Percentiles rank a stretch among this genome's conserved stretches.
These are phyloP conservation scores for Podarcis muralis DNA, from an alignment of 2,113 vertebrate genomes.

Conservation along the genomic window DNA sequence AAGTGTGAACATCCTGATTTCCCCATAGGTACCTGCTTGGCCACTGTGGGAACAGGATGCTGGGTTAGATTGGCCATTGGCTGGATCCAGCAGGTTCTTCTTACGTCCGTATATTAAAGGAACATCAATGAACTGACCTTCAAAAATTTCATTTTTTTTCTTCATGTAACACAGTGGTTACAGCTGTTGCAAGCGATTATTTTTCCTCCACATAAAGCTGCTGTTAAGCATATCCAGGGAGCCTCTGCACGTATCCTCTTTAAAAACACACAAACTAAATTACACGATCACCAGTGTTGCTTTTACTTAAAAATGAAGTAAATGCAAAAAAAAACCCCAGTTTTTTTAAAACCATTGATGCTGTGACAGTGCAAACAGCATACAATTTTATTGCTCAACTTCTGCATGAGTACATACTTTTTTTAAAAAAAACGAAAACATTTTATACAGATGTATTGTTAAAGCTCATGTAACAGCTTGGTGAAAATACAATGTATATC, in stretches of 20 bases:
- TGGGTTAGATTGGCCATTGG: too few relatives aligned
- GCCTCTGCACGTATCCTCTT: not conserved
- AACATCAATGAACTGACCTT: too few relatives aligned
- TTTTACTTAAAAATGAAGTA: not conserved
- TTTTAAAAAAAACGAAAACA: constrained; percentile 60
- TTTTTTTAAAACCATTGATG: constrained; percentile 82
- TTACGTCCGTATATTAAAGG: too few relatives aligned
- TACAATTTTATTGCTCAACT: constrained; percentile 94
- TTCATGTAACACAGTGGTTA: too few relatives aligned
- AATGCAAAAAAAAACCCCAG: constrained; percentile 9
- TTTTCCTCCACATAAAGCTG: too few relatives aligned
- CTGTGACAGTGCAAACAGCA: constrained; percentile 91
- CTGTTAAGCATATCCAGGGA: not conserved
- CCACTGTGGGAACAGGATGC: too few relatives aligned
- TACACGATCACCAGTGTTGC: not conserved
- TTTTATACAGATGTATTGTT: constrained; percentile 89
- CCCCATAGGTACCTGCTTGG: too few relatives aligned
- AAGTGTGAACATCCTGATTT: too few relatives aligned
- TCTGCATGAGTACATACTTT: constrained; percentile 87
- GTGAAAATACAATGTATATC: constrained; percentile 85
- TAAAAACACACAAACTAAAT: not conserved
- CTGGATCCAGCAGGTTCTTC: too few relatives aligned
- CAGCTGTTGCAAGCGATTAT: too few relatives aligned
- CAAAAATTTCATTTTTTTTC: too few relatives aligned
- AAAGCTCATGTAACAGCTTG: constrained; percentile 91